Percentiles rank a stretch among this genome's conserved stretches.
Evolutionary conservation across 30 jellyfish, hydroid and myxozoan species (phyloP).

Genomic region (Morbakka virulenta): DNA sequence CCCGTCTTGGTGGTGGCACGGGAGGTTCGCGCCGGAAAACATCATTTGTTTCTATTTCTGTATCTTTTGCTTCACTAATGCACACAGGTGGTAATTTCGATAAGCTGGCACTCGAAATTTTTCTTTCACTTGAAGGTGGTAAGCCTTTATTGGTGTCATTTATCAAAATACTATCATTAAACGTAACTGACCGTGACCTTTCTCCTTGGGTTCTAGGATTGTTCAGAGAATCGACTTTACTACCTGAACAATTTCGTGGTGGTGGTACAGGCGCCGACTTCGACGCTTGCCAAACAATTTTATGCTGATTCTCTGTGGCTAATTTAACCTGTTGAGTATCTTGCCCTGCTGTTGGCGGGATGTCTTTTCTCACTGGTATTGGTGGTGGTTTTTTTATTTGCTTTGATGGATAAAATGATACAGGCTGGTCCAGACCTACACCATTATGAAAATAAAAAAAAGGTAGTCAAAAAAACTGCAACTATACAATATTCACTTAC

Average conservation of each 20-base stretch:
- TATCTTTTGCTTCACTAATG: neutral
- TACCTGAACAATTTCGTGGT: neutral
- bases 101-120: neutral
- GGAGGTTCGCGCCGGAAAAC: neutral
- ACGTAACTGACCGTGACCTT: neutral
- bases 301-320: neutral
- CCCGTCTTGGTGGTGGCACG: constrained; percentile 3
- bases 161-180: neutral
- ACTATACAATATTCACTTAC: too few relatives aligned
- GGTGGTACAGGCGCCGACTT: neutral
- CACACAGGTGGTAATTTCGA: neutral
- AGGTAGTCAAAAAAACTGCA: too few relatives aligned
- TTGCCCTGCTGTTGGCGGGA: neutral
- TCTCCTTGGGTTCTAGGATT: neutral
- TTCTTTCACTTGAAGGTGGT: neutral
- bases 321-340: too few relatives aligned
- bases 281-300: neutral
- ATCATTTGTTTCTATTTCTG: too few relatives aligned
- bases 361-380: constrained; percentile 21
- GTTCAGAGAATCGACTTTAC: neutral
- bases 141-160: neutral
- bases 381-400: constrained; percentile 61
- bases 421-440: too few relatives aligned
- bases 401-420: too few relatives aligned
- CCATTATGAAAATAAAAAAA: too few relatives aligned